Evolutionary conservation across 2,888 invertebrate species (phyloP).

Genomic region (Pachydiplax longipennis): DNA sequence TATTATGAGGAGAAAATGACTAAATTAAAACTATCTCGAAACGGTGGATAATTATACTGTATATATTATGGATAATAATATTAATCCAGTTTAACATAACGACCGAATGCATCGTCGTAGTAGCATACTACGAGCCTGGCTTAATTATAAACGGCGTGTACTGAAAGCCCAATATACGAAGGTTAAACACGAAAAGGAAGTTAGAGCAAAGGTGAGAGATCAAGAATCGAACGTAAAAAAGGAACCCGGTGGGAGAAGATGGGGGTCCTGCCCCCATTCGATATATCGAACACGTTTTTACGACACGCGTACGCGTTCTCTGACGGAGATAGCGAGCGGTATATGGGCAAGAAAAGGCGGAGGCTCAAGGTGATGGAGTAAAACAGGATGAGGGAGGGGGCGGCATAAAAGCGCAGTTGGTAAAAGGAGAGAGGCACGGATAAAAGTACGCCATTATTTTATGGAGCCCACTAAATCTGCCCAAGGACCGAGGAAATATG

Average conservation of each 20-base stretch:
- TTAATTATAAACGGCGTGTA: too few relatives aligned
- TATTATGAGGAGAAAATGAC: too few relatives aligned
- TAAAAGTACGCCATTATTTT: not conserved
- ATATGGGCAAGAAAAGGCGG: not conserved
- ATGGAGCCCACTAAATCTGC: constrained; percentile 1
- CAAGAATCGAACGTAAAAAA: not conserved
- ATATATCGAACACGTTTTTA: not conserved
- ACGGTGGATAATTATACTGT: too few relatives aligned
- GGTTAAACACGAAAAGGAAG: not conserved
- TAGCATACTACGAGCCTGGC: too few relatives aligned
- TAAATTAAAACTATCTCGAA: too few relatives aligned
- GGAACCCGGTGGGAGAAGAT: not conserved
- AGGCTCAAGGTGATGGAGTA: not conserved
- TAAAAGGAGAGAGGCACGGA: not conserved
- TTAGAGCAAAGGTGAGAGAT: not conserved
- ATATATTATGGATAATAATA: too few relatives aligned
- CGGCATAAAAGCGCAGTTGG: not conserved
- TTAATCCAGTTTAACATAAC: too few relatives aligned
- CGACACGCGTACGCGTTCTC: not conserved
- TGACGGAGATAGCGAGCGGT: not conserved
- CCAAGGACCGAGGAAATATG: constrained; percentile 1
- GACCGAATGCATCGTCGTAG: too few relatives aligned
- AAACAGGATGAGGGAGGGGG: not conserved
- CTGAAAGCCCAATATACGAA: not conserved
- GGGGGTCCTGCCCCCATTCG: not conserved